phyloP scores from a whole-genome alignment of 2,113 vertebrate species.

The Clupea harengus region DNA sequence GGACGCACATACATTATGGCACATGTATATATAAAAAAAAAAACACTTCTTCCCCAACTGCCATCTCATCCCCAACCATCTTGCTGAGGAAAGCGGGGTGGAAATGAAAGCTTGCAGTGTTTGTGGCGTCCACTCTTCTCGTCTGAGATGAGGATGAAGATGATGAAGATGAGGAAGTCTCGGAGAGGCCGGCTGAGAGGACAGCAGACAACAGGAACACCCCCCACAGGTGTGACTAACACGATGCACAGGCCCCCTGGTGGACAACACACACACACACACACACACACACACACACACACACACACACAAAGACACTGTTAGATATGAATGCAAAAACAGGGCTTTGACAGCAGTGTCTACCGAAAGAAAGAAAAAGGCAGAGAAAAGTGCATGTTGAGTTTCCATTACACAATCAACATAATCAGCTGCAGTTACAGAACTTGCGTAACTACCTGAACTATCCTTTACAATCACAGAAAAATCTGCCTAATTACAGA shows the following conservation, averaged over 20 bases:
- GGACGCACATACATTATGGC: slow-evolving; percentile 28
- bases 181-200: slow-evolving; percentile 25
- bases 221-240: slow-evolving; percentile 23
- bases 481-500: background rate
- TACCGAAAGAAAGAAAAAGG: background rate
- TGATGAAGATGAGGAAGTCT: background rate
- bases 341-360: too few relatives aligned
- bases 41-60: background rate
- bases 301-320: background rate
- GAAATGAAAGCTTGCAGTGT: slow-evolving; percentile 17
- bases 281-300: background rate
- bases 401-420: background rate
- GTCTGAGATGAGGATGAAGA: background rate
- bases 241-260: slow-evolving; percentile 35
- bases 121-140: slow-evolving; percentile 7
- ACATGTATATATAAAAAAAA: slow-evolving; percentile 25
- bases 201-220: slow-evolving; percentile 26
- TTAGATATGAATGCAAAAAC: background rate
- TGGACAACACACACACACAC: slow-evolving; percentile 2
- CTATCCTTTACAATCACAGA: background rate
- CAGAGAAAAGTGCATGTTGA: background rate
- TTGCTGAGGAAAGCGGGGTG: background rate
- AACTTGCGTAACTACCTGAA: background rate
- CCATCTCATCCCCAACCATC: slow-evolving; percentile 10
- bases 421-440: background rate